These are phyloP conservation scores for Aphis gossypii DNA, from an alignment of 1,140 invertebrate species.

Conservation along the genomic window DNA sequence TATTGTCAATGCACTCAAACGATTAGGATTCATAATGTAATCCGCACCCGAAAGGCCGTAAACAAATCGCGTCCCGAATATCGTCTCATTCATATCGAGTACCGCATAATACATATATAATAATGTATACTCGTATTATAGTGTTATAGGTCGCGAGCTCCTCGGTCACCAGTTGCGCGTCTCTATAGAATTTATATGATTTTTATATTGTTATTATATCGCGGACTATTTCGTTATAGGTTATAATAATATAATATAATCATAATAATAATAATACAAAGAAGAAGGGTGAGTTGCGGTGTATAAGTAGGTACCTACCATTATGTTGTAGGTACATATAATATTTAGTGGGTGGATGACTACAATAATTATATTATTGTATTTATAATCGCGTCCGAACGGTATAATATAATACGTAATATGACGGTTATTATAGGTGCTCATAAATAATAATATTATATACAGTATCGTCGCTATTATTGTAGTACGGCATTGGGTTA, in stretches of 20 bases:
- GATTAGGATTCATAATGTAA: constrained; percentile 23
- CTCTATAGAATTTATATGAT: neutral
- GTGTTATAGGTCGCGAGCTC: neutral
- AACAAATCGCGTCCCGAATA: constrained; percentile 23
- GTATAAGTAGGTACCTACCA: neutral
- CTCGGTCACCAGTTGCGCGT: neutral
- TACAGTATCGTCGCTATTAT: neutral
- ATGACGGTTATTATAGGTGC: neutral
- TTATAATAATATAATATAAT: neutral
- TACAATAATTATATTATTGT: too few relatives aligned
- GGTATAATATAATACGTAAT: too few relatives aligned
- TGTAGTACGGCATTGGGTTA: neutral
- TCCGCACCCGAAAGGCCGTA: constrained; percentile 14
- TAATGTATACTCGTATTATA: neutral
- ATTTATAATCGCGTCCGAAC: too few relatives aligned
- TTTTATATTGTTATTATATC: neutral
- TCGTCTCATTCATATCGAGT: neutral
- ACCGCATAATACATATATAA: too few relatives aligned
- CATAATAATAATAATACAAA: neutral
- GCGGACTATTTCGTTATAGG: neutral
- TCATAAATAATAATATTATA: neutral
- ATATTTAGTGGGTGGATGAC: too few relatives aligned
- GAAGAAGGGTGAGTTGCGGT: neutral
- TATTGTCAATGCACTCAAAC: neutral
- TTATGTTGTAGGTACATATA: neutral